Evolutionary conservation across 2,888 invertebrate species (phyloP), one percentile per base, ranked within the genome.

Genomic region (Aphodius sticticus): DNA sequence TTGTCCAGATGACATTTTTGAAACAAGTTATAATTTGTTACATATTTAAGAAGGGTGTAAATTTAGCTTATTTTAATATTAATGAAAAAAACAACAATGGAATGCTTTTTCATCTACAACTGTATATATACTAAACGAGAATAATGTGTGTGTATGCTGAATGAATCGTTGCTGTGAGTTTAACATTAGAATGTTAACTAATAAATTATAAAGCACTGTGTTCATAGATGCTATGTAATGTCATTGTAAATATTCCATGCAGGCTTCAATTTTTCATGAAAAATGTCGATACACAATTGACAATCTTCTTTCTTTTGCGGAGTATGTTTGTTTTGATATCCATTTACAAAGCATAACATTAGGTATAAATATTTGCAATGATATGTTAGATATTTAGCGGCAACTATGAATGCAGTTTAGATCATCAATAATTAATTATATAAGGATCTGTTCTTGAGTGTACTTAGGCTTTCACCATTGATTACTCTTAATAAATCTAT

Each of bases 381-480:
- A 79, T 70, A 74, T 77, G 76, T 78, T 79, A 76, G 78, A 38
- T 79, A 80, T 81, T 78, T 70, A 70, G 26, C 79, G 77, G 78
- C 82, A 83, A 83, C 81, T 82, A 81, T 82, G 82, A 83, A 82
- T 82, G 83, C 83, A 80, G 83, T 79, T 81, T 82, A 82, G 83
- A 78, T 80, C 77, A 74, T 79, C 76, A 81, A 79, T 76, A 70
- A 72, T 81, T 82, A 70, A 72, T 81, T 82, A 83, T 83, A 82
- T 84, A 84, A 85, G 84, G 85, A 87, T 87, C 86, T 86, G 86
- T 86, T 86, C 84, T 84, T 86, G 86, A 85, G 85, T 87, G 87
- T 87, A 87, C 87, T 87, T 87, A 87, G 87, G 85, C 83, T 85
- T 84, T 84, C 84, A 83, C 86, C 85, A 84, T 81, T 83, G 82